Percentiles rank a stretch among this genome's conserved stretches.
phyloP scores from a whole-genome alignment of 2,888 invertebrate species.

The Altica lythri region DNA sequence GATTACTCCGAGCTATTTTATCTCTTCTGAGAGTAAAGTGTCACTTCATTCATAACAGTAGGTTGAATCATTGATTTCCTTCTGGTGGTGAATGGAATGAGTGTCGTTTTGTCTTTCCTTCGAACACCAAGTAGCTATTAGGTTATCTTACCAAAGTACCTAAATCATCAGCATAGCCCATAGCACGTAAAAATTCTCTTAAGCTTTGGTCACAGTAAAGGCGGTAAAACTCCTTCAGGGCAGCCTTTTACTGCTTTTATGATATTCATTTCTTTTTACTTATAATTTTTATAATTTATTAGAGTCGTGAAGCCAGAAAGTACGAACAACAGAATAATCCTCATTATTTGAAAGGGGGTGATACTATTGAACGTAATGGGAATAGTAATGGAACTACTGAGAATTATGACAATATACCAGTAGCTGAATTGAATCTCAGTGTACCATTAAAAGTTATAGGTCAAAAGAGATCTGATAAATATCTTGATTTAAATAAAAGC shows the following conservation, averaged over 20 bases:
- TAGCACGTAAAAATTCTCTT: too few species aligned
- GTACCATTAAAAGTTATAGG: constrained; percentile 82
- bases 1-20: too few species aligned
- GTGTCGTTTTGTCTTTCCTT: too few species aligned
- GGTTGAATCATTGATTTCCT: too few species aligned
- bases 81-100: too few species aligned
- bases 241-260: background rate
- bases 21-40: too few species aligned
- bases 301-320: constrained; percentile 80
- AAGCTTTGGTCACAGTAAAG: too few species aligned
- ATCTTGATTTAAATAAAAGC: constrained; percentile 64
- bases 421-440: constrained; percentile 83
- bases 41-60: too few species aligned
- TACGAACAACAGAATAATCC: constrained; percentile 95
- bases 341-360: constrained; percentile 85
- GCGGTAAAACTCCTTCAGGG: too few species aligned
- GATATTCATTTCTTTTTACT: background rate
- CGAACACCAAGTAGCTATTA: too few species aligned
- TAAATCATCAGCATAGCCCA: too few species aligned
- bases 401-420: constrained; percentile 64
- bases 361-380: constrained; percentile 38
- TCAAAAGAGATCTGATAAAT: constrained; percentile 76
- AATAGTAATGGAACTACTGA: constrained; percentile 36
- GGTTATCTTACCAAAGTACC: too few species aligned
- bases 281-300: constrained; percentile 37